Conservation (phyloP, 2,113 vertebrate genomes). For the Callionymus lyra region DNA sequence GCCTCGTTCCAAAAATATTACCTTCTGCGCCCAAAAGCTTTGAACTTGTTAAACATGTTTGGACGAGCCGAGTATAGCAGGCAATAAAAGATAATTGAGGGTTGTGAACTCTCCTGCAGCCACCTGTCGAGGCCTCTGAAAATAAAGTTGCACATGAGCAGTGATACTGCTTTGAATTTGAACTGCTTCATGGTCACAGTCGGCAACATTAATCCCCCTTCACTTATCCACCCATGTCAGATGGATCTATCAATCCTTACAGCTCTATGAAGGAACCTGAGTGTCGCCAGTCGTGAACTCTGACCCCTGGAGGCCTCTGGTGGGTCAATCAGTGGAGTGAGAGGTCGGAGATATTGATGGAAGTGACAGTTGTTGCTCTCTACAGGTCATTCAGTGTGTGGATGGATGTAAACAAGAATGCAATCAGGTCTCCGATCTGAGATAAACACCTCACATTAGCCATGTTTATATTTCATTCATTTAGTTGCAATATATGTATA, state of each 20-base stretch:
- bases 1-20: too few relatives aligned
- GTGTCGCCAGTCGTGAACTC: slow-evolving; percentile 21
- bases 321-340: slow-evolving; percentile 15
- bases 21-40: too few relatives aligned
- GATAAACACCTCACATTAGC: too few relatives aligned
- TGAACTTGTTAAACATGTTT: slow-evolving; percentile 2
- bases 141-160: slow-evolving; percentile 4
- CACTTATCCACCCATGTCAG: slow-evolving; percentile 24
- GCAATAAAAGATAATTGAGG: slow-evolving; percentile 10
- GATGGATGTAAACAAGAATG: slow-evolving; percentile 14
- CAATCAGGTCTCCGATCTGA: too few relatives aligned
- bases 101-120: background rate
- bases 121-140: slow-evolving; percentile 2
- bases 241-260: slow-evolving; percentile 33
- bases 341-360: slow-evolving; percentile 28
- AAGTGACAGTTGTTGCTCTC: slow-evolving; percentile 26
- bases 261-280: slow-evolving; percentile 24
- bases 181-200: slow-evolving; percentile 31
- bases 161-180: slow-evolving; percentile 19
- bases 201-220: slow-evolving; percentile 40
- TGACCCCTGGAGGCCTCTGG: slow-evolving; percentile 6
- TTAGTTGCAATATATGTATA: too few relatives aligned
- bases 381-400: slow-evolving; percentile 16
- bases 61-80: background rate
- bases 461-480: too few relatives aligned